These are phyloP conservation scores for Hyla sarda DNA, from an alignment of 2,113 vertebrate species.

Conservation along the genomic window DNA sequence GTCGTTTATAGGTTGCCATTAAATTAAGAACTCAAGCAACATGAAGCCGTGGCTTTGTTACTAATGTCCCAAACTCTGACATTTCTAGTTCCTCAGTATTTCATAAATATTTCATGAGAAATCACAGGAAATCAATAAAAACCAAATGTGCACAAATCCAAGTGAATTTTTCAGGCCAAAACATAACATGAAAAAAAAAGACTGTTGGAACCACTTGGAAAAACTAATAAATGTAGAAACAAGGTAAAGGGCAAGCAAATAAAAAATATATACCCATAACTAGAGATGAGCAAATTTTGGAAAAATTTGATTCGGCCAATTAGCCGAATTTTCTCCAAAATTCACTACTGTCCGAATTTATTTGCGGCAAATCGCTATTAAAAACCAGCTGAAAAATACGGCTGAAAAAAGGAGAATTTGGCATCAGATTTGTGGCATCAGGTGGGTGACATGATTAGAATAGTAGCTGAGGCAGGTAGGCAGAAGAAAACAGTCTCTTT, in stretches of 20 bases:
- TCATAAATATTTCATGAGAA: constrained; percentile 16
- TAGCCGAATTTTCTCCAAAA: no score
- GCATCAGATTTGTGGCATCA: no score
- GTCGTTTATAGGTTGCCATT: constrained; percentile 1
- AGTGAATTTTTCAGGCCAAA: constrained; percentile 5
- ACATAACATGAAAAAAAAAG: not conserved
- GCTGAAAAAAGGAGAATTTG: no score
- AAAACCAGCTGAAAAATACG: no score
- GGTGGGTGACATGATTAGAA: no score
- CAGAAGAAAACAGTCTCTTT: no score
- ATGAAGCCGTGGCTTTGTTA: not conserved
- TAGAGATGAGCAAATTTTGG: no score
- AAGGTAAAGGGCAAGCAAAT: not conserved
- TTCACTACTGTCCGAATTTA: no score
- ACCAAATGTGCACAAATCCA: constrained; percentile 15
- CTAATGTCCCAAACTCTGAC: constrained; percentile 16
- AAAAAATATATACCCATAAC: no score
- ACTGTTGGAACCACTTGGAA: not conserved
- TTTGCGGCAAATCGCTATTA: no score
- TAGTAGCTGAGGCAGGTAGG: no score
- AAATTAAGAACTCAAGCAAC: constrained; percentile 17
- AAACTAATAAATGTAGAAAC: not conserved
- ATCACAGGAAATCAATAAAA: constrained; percentile 28
- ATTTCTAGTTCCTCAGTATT: not conserved
- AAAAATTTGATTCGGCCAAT: no score